Conservation (phyloP, 1,140 invertebrate species). For the Lepidurus apus region DNA sequence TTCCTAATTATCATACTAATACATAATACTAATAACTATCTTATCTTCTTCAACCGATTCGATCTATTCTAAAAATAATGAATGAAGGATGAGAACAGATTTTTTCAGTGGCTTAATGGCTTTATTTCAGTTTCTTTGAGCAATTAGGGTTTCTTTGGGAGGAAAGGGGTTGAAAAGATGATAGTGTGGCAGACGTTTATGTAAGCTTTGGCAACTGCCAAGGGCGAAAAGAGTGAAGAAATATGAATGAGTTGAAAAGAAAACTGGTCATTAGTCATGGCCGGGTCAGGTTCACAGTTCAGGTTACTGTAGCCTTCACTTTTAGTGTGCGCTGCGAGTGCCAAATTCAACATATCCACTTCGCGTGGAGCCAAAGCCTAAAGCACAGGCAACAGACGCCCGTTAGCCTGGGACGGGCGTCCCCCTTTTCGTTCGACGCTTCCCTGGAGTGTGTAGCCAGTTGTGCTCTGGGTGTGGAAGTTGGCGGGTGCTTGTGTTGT, state of each 20-base stretch:
- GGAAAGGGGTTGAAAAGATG: background rate
- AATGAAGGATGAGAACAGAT: too few relatives aligned
- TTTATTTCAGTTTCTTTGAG: too few relatives aligned
- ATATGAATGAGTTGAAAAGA: slow-evolving; percentile 14
- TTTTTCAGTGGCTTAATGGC: too few relatives aligned
- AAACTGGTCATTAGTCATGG: background rate
- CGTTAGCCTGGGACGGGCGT: background rate
- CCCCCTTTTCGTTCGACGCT: slow-evolving; percentile 1
- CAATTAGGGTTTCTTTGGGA: too few relatives aligned
- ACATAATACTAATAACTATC: too few relatives aligned
- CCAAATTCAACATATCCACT: background rate
- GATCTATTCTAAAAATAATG: too few relatives aligned
- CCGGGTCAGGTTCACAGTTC: slow-evolving; percentile 12
- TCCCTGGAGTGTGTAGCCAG: background rate
- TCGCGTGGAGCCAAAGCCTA: background rate
- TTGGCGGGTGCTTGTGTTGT: background rate
- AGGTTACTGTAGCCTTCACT: background rate
- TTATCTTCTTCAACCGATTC: too few relatives aligned
- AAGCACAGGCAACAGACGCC: background rate
- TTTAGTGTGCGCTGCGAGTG: background rate
- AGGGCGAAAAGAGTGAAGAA: background rate
- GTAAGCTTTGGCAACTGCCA: background rate
- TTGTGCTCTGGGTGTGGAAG: background rate
- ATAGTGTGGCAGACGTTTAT: background rate
- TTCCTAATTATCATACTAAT: background rate